Base-by-base conservation (phyloP, 2,113 vertebrate species). In the Podarcis raffonei region DNA sequence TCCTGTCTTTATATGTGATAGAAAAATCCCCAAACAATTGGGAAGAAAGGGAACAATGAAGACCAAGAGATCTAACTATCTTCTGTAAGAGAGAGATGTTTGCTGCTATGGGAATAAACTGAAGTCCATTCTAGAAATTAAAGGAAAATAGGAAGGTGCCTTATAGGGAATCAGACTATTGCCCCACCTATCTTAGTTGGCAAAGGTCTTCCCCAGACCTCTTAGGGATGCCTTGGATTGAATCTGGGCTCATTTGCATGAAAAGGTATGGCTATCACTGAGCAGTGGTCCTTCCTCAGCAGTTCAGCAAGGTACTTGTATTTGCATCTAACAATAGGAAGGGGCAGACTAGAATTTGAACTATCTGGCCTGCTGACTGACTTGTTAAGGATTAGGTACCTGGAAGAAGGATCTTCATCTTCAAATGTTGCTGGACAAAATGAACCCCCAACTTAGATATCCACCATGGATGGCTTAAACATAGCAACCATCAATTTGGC, bases 11-110 rank as follows among this genome's bases (percentile, higher is more conserved):
- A 53, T 22, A 59, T 62, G 83, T 11, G 81, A 3, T 27, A 59
- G 68, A 37, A 69, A 89, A 90, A 77, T 68, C 27, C 69, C 80
- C 68, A 78, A 83, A 86, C 4, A 48, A 39, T 72, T 76, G 78
- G 37, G 68, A 86, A 0, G 0, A 79, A 27, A 65, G 25, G 53
- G 81, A 37, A 68, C 12, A 30, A 53, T 35, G 37, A 87, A 69
- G 48, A 71, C 3, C 76, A 32, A 30, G 30, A 20, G 12, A 32
- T 53, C 71, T 75, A 8, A 72, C 30, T 57, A 81, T 57, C 69
- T 84, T 48, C 27, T 57, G 35, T 42, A 72, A 59, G 3, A 71
- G n/a, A 81, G 16, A 87, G 15, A 59, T 27, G 66, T 81, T 59
- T 72, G 39, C 8, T 81, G n/a, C 66, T 62, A n/a, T 23, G 65